phyloP scores from a whole-genome alignment of 1,140 invertebrate species.

The Drosophila kurseongensis region DNA sequence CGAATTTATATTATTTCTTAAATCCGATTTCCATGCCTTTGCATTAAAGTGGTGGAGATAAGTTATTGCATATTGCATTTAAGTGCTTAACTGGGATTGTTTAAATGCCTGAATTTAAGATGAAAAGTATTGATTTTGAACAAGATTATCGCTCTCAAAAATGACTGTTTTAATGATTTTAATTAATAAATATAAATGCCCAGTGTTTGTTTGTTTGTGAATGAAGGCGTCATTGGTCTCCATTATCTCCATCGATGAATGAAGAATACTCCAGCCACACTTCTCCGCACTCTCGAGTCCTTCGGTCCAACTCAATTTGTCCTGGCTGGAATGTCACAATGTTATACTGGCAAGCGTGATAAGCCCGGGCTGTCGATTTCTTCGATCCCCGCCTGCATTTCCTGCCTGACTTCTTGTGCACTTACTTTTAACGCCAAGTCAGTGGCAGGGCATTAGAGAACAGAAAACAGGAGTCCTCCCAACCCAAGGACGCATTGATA shows the following conservation, averaged over 20 bases:
- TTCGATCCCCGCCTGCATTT: conserved; percentile 16
- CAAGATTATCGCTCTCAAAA: not conserved
- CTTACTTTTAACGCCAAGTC: conserved; percentile 32
- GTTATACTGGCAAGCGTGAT: conserved; percentile 12
- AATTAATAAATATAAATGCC: conserved; percentile 13
- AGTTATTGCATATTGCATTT: not conserved
- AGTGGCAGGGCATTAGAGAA: conserved; percentile 24
- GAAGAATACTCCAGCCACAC: conserved; percentile 20
- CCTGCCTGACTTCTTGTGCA: conserved; percentile 30
- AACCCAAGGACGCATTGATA: conserved; percentile 31
- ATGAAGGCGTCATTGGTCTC: not conserved
- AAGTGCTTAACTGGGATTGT: not conserved
- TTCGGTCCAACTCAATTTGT: conserved; percentile 28
- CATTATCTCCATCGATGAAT: not conserved
- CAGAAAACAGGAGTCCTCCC: not conserved
- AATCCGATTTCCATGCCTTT: not conserved
- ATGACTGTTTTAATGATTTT: conserved; percentile 20
- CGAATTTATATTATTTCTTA: not conserved
- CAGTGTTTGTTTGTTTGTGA: not conserved
- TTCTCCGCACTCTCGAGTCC: conserved; percentile 9
- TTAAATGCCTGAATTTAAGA: not conserved
- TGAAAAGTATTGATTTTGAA: not conserved
- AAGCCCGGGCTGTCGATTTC: conserved; percentile 15
- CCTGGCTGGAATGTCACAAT: conserved; percentile 21
- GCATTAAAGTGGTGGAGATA: not conserved